Base-by-base conservation (phyloP, 1,140 invertebrate species). In the Triops cancriformis region DNA sequence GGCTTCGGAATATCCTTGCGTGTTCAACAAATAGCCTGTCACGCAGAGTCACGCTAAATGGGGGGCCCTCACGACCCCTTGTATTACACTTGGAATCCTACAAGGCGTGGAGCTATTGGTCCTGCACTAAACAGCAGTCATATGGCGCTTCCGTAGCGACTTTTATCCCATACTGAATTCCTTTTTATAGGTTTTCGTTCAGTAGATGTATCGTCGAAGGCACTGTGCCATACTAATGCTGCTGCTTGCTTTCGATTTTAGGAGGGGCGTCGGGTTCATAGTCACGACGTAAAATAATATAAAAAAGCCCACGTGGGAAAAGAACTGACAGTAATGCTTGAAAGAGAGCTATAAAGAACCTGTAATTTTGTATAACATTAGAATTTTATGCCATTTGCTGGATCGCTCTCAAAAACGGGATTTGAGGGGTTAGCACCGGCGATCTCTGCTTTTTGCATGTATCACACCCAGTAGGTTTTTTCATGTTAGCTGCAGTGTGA, bases 11-110 rank as follows among this genome's bases (percentile, higher is more conserved):
- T 64, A 23, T 64, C 51, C 51, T 64, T 64, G 51, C 51, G 51
- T 64, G 51, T 23, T 64, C 51, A 64, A 64, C 51, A 64, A 64
- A 64, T 64, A 64, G 51, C 51, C 51, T 64, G 51, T 64, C 51
- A 64, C 51, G 23, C 51, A 64, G 51, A 18, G 51, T 64, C 51
- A 64, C 51, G 51, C 51, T 64, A 64, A 64, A 23, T 64, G 51
- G 51, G 43, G 51, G 51, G 9, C 51, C 51, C 31, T 37, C 51
- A 64, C 51, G 51, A 64, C 51, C 51, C 51, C 51, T 64, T 64
- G 51, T 64, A 64, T 64, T 64, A 64, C 51, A 64, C 51, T 18
- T 64, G 23, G 23, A 64, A 10, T 64, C 51, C 10, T 23, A 64
- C 14, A 64, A 64, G 51, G 51, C 23, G 51, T 64, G 51, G 51